phyloP scores from a whole-genome alignment of 2,797 vertebrate species.

The Gymnothorax javanicus region DNA sequence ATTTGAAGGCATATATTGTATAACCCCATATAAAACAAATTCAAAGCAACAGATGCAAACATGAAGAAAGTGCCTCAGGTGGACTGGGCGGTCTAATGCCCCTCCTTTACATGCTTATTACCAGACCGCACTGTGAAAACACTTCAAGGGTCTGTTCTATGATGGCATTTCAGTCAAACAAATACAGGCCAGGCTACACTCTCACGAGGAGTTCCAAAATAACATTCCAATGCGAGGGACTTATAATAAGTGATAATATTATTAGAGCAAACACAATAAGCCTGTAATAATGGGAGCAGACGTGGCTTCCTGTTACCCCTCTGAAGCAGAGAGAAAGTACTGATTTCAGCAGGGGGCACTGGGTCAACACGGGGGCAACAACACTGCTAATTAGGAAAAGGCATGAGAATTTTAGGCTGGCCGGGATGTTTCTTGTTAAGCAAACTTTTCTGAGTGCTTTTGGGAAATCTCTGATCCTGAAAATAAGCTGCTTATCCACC shows the following conservation, averaged over 20 bases:
- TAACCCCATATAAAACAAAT: background rate
- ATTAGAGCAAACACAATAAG: background rate
- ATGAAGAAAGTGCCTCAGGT: background rate
- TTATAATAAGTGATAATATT: background rate
- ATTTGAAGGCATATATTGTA: background rate
- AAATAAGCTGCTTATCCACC: background rate
- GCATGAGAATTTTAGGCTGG: background rate
- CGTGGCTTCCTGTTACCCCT: background rate
- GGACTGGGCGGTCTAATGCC: background rate
- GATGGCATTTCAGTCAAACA: background rate
- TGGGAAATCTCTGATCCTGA: background rate
- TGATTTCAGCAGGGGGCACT: background rate
- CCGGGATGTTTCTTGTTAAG: background rate
- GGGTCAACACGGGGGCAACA: background rate
- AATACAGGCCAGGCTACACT: background rate
- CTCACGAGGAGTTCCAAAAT: background rate
- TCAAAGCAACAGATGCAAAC: background rate
- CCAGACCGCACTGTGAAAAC: background rate
- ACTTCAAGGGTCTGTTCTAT: background rate
- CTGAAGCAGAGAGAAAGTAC: background rate
- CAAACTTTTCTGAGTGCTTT: background rate
- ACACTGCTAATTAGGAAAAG: background rate
- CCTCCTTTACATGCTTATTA: background rate
- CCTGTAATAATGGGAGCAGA: background rate
- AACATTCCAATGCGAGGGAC: background rate